Conservation (phyloP, 92 coral and sea anemone species). For the Porites rus region DNA sequence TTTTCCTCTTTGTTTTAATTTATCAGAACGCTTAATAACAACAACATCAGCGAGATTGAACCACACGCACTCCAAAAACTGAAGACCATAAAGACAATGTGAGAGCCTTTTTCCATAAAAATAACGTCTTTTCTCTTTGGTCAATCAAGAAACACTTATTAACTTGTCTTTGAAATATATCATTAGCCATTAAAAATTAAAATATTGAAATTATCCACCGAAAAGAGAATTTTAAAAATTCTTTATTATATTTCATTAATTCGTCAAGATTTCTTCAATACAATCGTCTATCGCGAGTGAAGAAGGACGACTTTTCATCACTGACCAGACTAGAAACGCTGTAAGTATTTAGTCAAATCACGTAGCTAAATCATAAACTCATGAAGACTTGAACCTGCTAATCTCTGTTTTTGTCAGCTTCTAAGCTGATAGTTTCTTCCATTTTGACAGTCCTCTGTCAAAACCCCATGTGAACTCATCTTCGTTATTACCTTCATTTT, state of each 20-base stretch:
- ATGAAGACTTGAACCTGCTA: too few relatives aligned
- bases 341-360: slow-evolving; percentile 14
- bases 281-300: slow-evolving; percentile 25
- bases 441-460: too few relatives aligned
- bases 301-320: slow-evolving; percentile 1
- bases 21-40: slow-evolving; percentile 32
- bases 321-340: background rate
- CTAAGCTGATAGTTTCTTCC: too few relatives aligned
- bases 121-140: background rate
- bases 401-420: too few relatives aligned
- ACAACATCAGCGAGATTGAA: slow-evolving; percentile 30
- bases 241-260: background rate
- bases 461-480: too few relatives aligned
- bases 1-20: background rate
- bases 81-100: background rate
- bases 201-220: background rate
- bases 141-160: background rate
- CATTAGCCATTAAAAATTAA: background rate
- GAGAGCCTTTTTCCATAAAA: background rate
- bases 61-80: slow-evolving; percentile 22
- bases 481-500: too few relatives aligned
- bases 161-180: too few relatives aligned
- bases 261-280: slow-evolving; percentile 33
- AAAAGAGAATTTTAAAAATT: background rate
- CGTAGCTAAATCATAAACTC: too few relatives aligned